A percentile compares a stretch with the other conserved stretches of the same genome.
Evolutionary conservation across 2,888 invertebrate species (phyloP).

Genomic region (Limnephilus auricula): DNA sequence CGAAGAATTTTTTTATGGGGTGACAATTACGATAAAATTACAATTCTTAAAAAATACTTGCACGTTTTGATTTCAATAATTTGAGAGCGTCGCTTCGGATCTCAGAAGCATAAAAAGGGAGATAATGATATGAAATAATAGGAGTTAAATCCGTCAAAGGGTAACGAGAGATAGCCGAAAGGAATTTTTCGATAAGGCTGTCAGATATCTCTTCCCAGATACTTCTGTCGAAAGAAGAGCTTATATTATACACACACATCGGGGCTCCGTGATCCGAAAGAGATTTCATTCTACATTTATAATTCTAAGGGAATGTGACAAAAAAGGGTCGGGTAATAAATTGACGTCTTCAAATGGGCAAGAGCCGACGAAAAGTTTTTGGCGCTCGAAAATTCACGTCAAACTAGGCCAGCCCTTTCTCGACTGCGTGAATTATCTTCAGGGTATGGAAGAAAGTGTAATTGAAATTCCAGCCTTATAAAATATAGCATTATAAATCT

Average conservation of each 20-base stretch:
- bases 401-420: slow-evolving; percentile 30
- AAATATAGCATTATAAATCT: neutral
- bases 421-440: slow-evolving; percentile 14
- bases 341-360: slow-evolving; percentile 45
- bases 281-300: slow-evolving; percentile 50
- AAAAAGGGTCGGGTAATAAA: slow-evolving; percentile 51
- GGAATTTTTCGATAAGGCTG: slow-evolving; percentile 61
- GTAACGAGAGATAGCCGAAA: slow-evolving; percentile 58
- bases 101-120: slow-evolving; percentile 30
- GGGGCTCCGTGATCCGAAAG: slow-evolving; percentile 28
- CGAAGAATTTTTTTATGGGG: neutral
- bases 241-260: slow-evolving; percentile 26
- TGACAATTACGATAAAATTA: neutral
- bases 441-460: slow-evolving; percentile 13
- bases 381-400: slow-evolving; percentile 10
- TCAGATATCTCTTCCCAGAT: slow-evolving; percentile 36
- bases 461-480: slow-evolving; percentile 25
- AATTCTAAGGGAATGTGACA: slow-evolving; percentile 53
- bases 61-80: slow-evolving; percentile 29
- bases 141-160: slow-evolving; percentile 60
- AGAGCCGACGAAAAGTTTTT: slow-evolving; percentile 31
- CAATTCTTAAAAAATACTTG: neutral
- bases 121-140: slow-evolving; percentile 50
- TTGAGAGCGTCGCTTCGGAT: neutral
- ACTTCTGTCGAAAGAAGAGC: slow-evolving; percentile 38